phyloP scores from a whole-genome alignment of 2,888 invertebrate genomes.

The Cactoblastis cactorum region DNA sequence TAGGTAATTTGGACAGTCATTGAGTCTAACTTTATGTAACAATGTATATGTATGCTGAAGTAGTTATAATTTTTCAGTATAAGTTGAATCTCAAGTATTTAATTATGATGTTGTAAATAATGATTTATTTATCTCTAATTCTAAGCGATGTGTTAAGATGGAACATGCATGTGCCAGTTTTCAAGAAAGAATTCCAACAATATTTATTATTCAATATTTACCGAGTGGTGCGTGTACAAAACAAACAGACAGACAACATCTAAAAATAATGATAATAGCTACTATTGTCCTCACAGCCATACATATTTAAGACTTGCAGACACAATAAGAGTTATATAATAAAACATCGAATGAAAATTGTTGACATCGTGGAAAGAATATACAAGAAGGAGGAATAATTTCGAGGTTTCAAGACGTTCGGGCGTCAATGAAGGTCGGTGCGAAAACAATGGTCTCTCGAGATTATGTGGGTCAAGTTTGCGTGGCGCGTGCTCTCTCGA shows the following conservation, averaged over 20 bases:
- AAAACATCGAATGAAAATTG: not conserved
- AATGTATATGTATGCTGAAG: not conserved
- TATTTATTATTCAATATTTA: no score
- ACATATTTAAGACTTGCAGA: no score
- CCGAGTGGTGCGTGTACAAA: no score
- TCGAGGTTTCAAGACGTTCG: constrained; percentile 37
- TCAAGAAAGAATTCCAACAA: no score
- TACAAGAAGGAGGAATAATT: constrained; percentile 39
- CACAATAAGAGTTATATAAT: not conserved
- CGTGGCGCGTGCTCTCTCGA: constrained; percentile 35
- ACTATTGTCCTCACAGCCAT: no score
- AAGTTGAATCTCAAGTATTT: not conserved
- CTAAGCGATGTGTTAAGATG: no score
- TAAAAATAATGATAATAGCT: no score
- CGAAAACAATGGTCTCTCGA: constrained; percentile 62
- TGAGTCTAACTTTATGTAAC: constrained; percentile 11
- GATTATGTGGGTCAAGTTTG: constrained; percentile 72
- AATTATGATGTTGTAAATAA: not conserved
- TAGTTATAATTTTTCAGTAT: not conserved
- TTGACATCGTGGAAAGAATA: constrained; percentile 30
- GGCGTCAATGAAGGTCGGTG: constrained; percentile 48
- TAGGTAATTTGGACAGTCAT: constrained; percentile 32
- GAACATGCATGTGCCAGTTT: no score
- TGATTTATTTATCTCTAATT: no score
- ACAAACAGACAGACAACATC: no score